These are phyloP conservation scores for Astatotilapia flaviijosephi DNA, from an alignment of 2,113 vertebrate genomes.

Conservation along the genomic window DNA sequence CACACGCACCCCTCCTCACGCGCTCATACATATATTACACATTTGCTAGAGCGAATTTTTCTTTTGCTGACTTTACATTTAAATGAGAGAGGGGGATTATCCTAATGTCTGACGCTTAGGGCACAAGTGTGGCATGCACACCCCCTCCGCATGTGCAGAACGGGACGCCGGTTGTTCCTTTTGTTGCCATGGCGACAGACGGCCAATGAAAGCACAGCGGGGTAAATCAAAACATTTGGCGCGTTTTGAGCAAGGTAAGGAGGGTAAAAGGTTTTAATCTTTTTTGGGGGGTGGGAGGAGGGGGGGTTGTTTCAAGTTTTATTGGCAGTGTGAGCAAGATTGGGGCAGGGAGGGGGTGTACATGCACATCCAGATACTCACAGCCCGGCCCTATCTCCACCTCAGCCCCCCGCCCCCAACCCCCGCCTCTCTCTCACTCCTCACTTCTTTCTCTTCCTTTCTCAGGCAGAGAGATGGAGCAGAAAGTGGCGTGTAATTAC, in stretches of 20 bases:
- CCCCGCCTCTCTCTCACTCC: constrained; percentile 34
- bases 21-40: constrained; percentile 19
- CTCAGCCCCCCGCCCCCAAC: background rate
- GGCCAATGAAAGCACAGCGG: constrained; percentile 30
- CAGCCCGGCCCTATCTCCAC: constrained; percentile 40
- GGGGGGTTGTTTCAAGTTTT: background rate
- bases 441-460: constrained; percentile 42
- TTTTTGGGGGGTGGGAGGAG: background rate
- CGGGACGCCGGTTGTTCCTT: constrained; percentile 11
- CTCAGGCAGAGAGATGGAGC: constrained; percentile 59
- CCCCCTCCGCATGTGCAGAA: background rate
- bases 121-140: constrained; percentile 13
- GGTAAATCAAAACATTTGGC: constrained; percentile 52
- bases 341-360: background rate
- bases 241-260: background rate
- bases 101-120: constrained; percentile 59
- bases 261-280: background rate
- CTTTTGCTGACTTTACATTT: constrained; percentile 72
- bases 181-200: constrained; percentile 58
- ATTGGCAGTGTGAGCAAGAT: background rate
- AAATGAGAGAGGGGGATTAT: constrained; percentile 62
- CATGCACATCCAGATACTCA: background rate
- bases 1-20: background rate
- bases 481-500: constrained; percentile 73
- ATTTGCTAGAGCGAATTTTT: constrained; percentile 40